Evolutionary conservation across 2,888 invertebrate genomes (phyloP).

Genomic region (Syrphus vitripennis): DNA sequence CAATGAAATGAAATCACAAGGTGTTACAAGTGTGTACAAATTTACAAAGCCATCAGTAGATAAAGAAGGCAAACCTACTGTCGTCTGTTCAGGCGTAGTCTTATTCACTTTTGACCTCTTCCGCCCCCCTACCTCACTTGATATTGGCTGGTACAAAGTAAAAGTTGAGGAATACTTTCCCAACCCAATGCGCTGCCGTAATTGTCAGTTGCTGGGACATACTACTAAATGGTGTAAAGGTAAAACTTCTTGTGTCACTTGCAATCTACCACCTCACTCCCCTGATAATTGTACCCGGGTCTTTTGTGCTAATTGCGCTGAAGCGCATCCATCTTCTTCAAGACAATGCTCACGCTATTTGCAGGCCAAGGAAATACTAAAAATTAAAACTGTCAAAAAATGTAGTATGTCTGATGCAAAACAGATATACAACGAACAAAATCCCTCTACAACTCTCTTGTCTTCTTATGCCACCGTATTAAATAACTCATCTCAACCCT

Average conservation of each 20-base stretch:
- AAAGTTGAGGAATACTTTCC: conserved; percentile 38
- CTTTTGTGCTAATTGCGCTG: not conserved
- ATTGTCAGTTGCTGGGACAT: conserved; percentile 25
- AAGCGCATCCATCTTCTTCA: not conserved
- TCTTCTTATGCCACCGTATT: not conserved
- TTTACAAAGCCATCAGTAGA: not conserved
- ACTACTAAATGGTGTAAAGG: conserved; percentile 15
- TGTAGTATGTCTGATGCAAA: not conserved
- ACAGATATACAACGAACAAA: not conserved
- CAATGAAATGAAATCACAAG: not conserved
- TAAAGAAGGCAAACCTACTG: not conserved
- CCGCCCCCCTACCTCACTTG: not conserved
- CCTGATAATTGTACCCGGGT: not conserved
- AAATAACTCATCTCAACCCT: not conserved
- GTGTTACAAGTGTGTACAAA: not conserved
- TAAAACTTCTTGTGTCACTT: not conserved
- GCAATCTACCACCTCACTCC: not conserved
- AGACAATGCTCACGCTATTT: not conserved
- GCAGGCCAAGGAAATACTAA: not conserved
- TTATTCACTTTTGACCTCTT: conserved; percentile 35
- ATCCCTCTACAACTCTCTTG: not conserved
- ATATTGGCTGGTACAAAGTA: conserved; percentile 34
- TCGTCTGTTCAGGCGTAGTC: not conserved
- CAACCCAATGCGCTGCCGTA: conserved; percentile 37
- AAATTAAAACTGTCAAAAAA: not conserved